These are phyloP conservation scores for Metridium senile DNA, from an alignment of 92 coral and sea anemone species.

Conservation along the genomic window DNA sequence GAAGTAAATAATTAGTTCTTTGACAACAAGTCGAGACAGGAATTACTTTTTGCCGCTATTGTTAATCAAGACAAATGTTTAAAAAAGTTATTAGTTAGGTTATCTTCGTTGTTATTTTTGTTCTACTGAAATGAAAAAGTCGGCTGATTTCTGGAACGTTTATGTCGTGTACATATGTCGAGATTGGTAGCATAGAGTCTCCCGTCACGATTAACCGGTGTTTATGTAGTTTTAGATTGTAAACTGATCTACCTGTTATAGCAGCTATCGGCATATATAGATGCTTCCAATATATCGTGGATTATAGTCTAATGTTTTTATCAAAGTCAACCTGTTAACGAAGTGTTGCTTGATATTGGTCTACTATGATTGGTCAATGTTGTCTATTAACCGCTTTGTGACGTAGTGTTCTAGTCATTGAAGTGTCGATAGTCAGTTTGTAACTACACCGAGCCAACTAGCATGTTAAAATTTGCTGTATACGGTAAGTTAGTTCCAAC, in stretches of 20 bases:
- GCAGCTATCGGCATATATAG: too few relatives aligned
- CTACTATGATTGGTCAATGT: background rate
- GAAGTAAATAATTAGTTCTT: too few relatives aligned
- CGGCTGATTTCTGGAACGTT: background rate
- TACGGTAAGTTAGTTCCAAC: conserved; percentile 33
- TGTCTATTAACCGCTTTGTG: background rate
- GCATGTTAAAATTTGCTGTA: conserved; percentile 64
- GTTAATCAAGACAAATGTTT: background rate
- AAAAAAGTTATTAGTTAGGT: too few relatives aligned
- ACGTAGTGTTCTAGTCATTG: conserved; percentile 21
- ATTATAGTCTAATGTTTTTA: too few relatives aligned
- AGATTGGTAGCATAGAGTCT: background rate
- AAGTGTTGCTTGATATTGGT: background rate
- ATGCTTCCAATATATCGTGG: too few relatives aligned
- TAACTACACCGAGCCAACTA: background rate
- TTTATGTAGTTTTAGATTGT: background rate
- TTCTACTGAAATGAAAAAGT: too few relatives aligned
- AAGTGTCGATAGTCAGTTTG: conserved; percentile 12
- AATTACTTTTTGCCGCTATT: too few relatives aligned
- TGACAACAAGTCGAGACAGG: too few relatives aligned
- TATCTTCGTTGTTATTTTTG: too few relatives aligned
- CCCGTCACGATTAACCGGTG: background rate
- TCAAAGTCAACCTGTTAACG: conserved; percentile 8
- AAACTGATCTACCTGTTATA: too few relatives aligned
- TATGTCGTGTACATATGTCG: background rate